Evolutionary conservation across 2,113 vertebrate genomes (phyloP).

Genomic region (Jacana jacana): DNA sequence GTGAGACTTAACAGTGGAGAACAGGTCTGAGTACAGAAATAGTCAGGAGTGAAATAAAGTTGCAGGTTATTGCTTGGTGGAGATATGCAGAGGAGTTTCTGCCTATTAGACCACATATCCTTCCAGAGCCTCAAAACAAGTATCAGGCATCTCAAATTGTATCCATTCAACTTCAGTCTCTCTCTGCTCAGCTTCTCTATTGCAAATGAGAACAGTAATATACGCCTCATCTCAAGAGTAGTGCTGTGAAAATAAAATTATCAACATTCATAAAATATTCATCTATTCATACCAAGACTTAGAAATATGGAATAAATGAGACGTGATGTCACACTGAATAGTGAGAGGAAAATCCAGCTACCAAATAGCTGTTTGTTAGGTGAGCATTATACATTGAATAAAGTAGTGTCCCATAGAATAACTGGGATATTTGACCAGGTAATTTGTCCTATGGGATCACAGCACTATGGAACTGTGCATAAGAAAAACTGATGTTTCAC

Average conservation of each 20-base stretch:
- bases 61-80: neutral
- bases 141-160: neutral
- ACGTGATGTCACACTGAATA: conserved; percentile 4
- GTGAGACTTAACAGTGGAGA: neutral
- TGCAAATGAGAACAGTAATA: conserved; percentile 45
- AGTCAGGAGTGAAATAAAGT: neutral
- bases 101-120: neutral
- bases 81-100: neutral
- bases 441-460: neutral
- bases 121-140: neutral
- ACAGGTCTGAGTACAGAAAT: neutral
- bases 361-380: neutral
- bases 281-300: neutral
- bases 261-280: conserved; percentile 49
- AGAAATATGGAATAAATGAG: conserved; percentile 38
- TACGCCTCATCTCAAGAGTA: conserved; percentile 27
- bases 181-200: neutral
- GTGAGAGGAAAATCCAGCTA: neutral
- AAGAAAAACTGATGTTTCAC: neutral
- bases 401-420: neutral
- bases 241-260: conserved; percentile 40
- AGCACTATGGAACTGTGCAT: neutral
- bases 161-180: neutral
- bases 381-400: neutral
- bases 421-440: neutral